These are phyloP conservation scores for Rhabdomys dilectus DNA, from an alignment of 2,113 vertebrate genomes.

Conservation along the genomic window DNA sequence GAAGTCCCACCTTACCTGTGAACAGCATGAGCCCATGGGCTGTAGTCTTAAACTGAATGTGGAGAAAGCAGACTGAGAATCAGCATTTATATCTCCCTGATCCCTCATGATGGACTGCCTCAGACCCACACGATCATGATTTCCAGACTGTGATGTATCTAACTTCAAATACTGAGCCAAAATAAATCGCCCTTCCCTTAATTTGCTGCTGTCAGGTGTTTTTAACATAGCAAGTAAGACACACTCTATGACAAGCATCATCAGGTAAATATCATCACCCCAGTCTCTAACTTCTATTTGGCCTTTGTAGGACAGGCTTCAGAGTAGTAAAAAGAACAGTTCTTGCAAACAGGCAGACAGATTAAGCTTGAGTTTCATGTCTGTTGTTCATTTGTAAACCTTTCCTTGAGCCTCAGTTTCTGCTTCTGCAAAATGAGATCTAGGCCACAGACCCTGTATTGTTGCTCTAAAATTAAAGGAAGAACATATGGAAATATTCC, in stretches of 20 bases:
- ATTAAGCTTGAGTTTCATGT: not conserved
- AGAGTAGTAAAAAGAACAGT: not conserved
- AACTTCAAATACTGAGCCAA: not conserved
- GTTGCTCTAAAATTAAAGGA: not conserved
- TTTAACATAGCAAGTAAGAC: not conserved
- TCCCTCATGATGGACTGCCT: not conserved
- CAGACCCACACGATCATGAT: not conserved
- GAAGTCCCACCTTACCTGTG: not conserved
- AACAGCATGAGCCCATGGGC: not conserved
- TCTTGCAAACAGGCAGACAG: not conserved
- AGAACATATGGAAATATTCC: not conserved
- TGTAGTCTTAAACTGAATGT: not conserved
- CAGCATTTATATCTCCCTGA: not conserved
- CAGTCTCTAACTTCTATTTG: not conserved
- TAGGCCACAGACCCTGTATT: not conserved
- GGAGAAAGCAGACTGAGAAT: not conserved
- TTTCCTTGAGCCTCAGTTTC: not conserved
- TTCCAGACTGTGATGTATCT: not conserved
- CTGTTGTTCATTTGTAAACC: not conserved
- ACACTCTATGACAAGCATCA: not conserved
- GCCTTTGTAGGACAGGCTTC: not conserved
- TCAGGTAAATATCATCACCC: not conserved
- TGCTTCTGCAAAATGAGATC: not conserved
- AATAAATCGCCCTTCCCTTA: not conserved
- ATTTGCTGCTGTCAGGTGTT: not conserved